Evolutionary conservation across 2,888 invertebrate species (phyloP).

Genomic region (Microctonus aethiopoides): DNA sequence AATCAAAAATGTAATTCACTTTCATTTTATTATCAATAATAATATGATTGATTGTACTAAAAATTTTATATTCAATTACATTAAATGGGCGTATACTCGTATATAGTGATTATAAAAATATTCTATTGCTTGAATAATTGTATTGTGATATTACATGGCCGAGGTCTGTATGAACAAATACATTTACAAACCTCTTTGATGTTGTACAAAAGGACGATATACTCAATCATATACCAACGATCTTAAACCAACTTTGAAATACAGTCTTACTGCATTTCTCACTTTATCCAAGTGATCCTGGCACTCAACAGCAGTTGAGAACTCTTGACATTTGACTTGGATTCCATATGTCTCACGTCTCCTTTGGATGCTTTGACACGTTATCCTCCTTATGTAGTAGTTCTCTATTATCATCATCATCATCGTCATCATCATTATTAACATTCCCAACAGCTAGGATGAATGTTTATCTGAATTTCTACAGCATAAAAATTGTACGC

Average conservation of each 20-base stretch:
- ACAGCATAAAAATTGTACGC: too few species aligned
- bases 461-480: too few species aligned
- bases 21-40: constrained; percentile 1
- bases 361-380: background rate
- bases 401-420: background rate
- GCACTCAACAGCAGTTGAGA: background rate
- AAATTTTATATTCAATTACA: constrained; percentile 10
- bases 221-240: background rate
- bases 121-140: background rate
- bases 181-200: background rate
- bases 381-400: background rate
- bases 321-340: background rate
- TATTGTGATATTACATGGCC: background rate
- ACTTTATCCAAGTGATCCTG: background rate
- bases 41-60: constrained; percentile 3
- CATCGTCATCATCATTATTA: too few species aligned
- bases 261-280: background rate
- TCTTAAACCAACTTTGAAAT: constrained; percentile 5
- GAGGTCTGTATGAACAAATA: background rate
- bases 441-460: too few species aligned
- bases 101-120: background rate
- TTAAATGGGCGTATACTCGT: constrained; percentile 5
- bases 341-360: background rate
- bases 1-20: background rate
- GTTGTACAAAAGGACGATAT: background rate